Evolutionary conservation across 2,113 vertebrate species (phyloP).

Genomic region (Lepus americanus): DNA sequence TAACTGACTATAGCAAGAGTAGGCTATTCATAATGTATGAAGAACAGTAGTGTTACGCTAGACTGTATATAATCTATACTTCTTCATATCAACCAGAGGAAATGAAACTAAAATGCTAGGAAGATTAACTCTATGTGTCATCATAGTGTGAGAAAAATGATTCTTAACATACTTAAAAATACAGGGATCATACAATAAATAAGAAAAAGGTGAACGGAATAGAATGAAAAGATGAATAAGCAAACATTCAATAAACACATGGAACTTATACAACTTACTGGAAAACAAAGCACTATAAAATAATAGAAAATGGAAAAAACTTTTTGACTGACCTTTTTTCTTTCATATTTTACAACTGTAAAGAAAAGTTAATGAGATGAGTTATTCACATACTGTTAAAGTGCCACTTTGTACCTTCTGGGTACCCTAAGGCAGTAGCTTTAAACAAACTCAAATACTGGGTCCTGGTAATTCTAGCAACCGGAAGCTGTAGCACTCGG

Average conservation of each 20-base stretch:
- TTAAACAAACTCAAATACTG: slow-evolving; percentile 4
- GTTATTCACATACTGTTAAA: background rate
- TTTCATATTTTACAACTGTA: background rate
- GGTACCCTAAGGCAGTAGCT: background rate
- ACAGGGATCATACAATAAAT: background rate
- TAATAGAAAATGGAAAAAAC: background rate
- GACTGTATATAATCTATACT: background rate
- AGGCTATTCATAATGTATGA: background rate
- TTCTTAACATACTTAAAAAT: background rate
- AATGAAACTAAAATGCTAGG: slow-evolving; percentile 19
- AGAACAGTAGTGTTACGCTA: background rate
- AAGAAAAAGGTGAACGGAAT: background rate
- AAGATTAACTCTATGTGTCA: background rate
- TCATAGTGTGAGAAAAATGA: background rate
- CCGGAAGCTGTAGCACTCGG: background rate
- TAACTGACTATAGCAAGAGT: background rate
- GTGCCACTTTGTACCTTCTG: background rate
- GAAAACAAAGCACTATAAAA: slow-evolving; percentile 2
- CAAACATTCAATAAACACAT: background rate
- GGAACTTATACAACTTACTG: background rate
- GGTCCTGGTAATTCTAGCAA: background rate
- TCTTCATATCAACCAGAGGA: slow-evolving; percentile 8
- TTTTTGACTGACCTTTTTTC: background rate
- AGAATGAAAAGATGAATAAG: background rate
- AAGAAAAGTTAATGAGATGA: background rate